These are phyloP conservation scores for Phania funesta DNA, from an alignment of 2,888 invertebrate species.

Conservation along the genomic window DNA sequence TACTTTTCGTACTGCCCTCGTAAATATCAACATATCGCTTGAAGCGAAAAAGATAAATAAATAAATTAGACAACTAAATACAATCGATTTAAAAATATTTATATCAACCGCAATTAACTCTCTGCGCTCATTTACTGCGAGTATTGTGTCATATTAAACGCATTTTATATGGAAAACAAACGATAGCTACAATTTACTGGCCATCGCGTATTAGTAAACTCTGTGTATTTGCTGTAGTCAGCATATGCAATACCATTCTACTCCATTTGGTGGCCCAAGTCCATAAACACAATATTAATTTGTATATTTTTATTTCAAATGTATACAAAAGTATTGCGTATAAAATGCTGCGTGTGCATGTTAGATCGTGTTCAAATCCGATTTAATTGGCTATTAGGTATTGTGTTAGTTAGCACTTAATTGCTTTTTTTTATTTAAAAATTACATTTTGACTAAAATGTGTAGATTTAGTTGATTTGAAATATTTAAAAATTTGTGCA, in stretches of 20 bases:
- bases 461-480: background rate
- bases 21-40: conserved; percentile 28
- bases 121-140: background rate
- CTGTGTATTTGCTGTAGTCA: background rate
- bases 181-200: conserved; percentile 8
- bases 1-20: background rate
- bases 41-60: conserved; percentile 29
- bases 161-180: conserved; percentile 13
- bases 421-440: background rate
- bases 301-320: background rate
- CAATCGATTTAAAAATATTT: conserved; percentile 31
- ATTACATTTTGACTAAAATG: background rate
- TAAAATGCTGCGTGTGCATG: background rate
- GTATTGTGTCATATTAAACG: conserved; percentile 27
- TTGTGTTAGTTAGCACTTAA: background rate
- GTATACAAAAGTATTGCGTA: conserved; percentile 2
- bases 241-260: background rate
- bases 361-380: background rate
- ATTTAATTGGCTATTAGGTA: conserved; percentile 25
- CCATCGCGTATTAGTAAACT: background rate
- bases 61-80: conserved; percentile 39
- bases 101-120: conserved; percentile 24
- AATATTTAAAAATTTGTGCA: background rate
- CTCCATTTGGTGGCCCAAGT: background rate
- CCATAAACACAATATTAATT: conserved; percentile 4